These are phyloP conservation scores for Vulpes lagopus DNA, from an alignment of 2,113 vertebrate genomes.

Conservation along the genomic window DNA sequence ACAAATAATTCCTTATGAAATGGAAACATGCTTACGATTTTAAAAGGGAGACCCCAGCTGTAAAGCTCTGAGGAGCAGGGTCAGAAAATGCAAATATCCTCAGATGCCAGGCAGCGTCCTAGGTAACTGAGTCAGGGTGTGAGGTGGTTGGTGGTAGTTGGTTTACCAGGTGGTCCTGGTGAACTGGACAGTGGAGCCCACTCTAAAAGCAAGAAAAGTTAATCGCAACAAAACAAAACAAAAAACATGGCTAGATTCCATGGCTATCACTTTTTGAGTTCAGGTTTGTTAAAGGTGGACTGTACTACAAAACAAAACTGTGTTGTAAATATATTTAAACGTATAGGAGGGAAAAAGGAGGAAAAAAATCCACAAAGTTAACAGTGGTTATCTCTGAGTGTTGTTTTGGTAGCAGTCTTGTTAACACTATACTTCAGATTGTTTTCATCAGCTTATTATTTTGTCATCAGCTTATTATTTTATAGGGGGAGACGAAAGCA, in stretches of 20 bases:
- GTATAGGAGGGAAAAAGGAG: not conserved
- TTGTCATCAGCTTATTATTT: not conserved
- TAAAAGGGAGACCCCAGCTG: not conserved
- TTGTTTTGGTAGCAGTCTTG: not conserved
- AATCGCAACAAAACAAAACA: not conserved
- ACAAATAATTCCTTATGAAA: not conserved
- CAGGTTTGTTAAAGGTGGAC: not conserved
- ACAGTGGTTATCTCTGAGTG: not conserved
- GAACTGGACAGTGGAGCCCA: not conserved
- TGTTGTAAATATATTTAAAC: not conserved
- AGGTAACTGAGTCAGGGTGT: too few species aligned
- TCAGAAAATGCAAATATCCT: fast-evolving
- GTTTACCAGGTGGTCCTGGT: too few species aligned
- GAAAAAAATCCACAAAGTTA: not conserved
- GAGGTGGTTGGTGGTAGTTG: too few species aligned
- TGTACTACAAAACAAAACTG: not conserved
- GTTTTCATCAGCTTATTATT: not conserved
- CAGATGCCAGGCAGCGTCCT: not conserved
- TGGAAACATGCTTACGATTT: not conserved
- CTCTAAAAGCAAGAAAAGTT: not conserved
- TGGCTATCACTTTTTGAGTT: not conserved
- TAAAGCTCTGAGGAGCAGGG: not conserved
- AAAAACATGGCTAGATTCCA: not conserved
- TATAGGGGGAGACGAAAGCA: not conserved
- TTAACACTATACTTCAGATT: not conserved